Conservation (phyloP, 1,140 invertebrate genomes). For the Drosophila orosa region DNA sequence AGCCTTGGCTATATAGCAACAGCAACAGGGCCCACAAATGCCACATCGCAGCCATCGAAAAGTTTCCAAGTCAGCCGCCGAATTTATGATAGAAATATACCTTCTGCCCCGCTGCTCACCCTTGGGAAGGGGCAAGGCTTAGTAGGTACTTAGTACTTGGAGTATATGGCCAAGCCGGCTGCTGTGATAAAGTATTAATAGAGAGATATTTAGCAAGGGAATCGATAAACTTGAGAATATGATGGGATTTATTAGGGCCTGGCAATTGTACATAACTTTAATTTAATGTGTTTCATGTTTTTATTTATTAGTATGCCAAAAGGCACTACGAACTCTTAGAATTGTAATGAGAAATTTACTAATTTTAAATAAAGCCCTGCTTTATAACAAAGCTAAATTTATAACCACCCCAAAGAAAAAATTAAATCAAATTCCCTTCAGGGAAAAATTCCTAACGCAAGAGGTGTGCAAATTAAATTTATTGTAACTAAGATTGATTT, state of each 20-base stretch:
- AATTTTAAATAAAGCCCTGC: too few relatives aligned
- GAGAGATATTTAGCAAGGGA: conserved; percentile 7
- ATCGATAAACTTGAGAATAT: conserved; percentile 26
- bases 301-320: too few relatives aligned
- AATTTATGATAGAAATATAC: conserved; percentile 57
- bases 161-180: conserved; percentile 12
- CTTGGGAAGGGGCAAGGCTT: conserved; percentile 39
- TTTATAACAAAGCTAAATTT: too few relatives aligned
- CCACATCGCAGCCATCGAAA: conserved; percentile 27
- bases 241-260: conserved; percentile 1
- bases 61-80: conserved; percentile 53
- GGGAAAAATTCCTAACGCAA: not conserved
- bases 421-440: not conserved
- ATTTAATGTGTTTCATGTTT: not conserved
- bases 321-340: too few relatives aligned
- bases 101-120: conserved; percentile 5
- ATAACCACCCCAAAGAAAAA: too few relatives aligned
- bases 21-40: conserved; percentile 19
- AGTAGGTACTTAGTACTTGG: conserved; percentile 58
- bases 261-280: conserved; percentile 1
- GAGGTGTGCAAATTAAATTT: conserved; percentile 13
- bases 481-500: conserved; percentile 22
- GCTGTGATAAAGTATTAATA: conserved; percentile 54
- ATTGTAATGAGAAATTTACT: not conserved
- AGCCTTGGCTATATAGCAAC: conserved; percentile 21